These are phyloP conservation scores for Tyrophagus putrescentiae DNA, from an alignment of 1,140 invertebrate species.

Conservation along the genomic window DNA sequence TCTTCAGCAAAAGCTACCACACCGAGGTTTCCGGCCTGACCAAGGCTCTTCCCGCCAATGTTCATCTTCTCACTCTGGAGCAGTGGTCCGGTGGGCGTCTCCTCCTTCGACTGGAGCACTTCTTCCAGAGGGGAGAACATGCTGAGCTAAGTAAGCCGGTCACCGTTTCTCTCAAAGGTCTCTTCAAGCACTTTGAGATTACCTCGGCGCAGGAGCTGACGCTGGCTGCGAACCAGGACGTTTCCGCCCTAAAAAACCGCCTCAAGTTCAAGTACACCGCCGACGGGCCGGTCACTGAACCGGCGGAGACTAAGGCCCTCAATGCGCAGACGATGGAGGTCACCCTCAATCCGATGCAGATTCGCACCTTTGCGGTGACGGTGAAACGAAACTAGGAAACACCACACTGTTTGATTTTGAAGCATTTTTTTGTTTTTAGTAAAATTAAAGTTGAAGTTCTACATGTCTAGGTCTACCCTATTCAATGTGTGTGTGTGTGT, in stretches of 20 bases:
- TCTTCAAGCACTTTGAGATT: constrained; percentile 45
- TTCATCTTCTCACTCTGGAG: constrained; percentile 72
- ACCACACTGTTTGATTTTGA: background rate
- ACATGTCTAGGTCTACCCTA: too few relatives aligned
- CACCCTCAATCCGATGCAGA: constrained; percentile 44
- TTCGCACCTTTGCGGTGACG: constrained; percentile 41
- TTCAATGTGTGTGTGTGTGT: too few relatives aligned
- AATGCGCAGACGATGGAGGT: constrained; percentile 31
- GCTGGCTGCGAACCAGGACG: constrained; percentile 50
- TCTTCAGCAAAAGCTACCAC: constrained; percentile 30
- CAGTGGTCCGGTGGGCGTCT: constrained; percentile 53
- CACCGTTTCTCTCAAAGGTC: constrained; percentile 34
- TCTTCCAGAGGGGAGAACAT: constrained; percentile 57
- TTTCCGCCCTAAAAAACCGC: constrained; percentile 26
- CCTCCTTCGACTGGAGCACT: constrained; percentile 73
- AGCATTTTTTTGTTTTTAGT: too few relatives aligned
- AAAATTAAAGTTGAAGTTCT: too few relatives aligned
- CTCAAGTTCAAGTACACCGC: constrained; percentile 22
- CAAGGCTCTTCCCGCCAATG: constrained; percentile 49
- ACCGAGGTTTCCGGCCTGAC: constrained; percentile 36
- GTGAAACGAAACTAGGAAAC: constrained; percentile 7
- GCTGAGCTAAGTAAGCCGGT: constrained; percentile 39
- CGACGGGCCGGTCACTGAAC: background rate
- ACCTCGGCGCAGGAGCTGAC: constrained; percentile 46
- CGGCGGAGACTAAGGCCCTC: background rate